A percentile compares a stretch with the other conserved stretches of the same genome.
These are phyloP conservation scores for Pachypanchax playfairii DNA, from an alignment of 2,113 vertebrate genomes.

Conservation along the genomic window DNA sequence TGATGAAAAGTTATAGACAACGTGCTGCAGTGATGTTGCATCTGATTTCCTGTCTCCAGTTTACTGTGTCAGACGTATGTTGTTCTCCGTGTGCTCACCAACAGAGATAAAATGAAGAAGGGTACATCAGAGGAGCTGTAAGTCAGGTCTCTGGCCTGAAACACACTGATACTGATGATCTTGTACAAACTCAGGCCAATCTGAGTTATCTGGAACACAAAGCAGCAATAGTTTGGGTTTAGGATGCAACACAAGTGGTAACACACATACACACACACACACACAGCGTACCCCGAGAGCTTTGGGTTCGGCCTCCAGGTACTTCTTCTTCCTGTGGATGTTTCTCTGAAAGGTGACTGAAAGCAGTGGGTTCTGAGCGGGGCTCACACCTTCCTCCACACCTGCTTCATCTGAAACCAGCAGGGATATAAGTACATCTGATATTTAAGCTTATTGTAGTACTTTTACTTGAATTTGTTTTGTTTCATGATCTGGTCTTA, in stretches of 20 bases:
- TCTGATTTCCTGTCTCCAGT: too few relatives aligned
- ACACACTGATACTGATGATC: conserved; percentile 16
- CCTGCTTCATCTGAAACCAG: conserved; percentile 37
- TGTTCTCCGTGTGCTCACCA: conserved; percentile 61
- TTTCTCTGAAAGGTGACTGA: conserved; percentile 71
- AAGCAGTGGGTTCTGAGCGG: conserved; percentile 52
- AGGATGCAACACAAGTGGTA: neutral
- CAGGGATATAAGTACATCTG: too few relatives aligned
- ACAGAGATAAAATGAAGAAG: conserved; percentile 16
- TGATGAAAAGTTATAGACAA: too few relatives aligned
- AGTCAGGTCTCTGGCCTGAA: neutral
- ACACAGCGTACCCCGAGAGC: conserved; percentile 68
- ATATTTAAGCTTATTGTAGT: too few relatives aligned
- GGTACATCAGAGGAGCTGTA: accelerated
- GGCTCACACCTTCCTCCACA: conserved; percentile 5
- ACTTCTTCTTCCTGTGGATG: conserved; percentile 64
- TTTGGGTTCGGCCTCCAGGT: conserved; percentile 78
- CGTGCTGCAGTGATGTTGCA: too few relatives aligned
- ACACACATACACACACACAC: neutral
- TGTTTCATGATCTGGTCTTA: too few relatives aligned
- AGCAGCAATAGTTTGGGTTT: neutral
- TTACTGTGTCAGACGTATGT: too few relatives aligned
- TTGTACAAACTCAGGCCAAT: conserved; percentile 64
- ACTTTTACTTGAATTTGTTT: too few relatives aligned
- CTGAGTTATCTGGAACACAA: conserved; percentile 68